phyloP scores from a whole-genome alignment of 2,888 invertebrate genomes.

The Dysmachus trigonus region DNA sequence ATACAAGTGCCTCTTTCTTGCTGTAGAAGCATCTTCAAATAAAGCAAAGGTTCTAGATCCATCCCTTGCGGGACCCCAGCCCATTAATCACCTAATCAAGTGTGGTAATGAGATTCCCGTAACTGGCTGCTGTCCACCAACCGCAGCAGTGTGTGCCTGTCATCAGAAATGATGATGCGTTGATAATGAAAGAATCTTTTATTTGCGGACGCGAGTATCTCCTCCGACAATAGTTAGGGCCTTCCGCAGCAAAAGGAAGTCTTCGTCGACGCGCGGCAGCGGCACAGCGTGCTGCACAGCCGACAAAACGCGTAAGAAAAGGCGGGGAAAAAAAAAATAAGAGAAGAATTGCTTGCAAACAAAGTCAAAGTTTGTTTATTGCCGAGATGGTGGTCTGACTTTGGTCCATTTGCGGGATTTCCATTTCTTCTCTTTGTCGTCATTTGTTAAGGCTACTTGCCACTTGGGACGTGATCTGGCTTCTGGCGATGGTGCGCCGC shows the following conservation, averaged over 20 bases:
- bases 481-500: neutral
- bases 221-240: neutral
- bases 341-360: neutral
- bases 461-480: neutral
- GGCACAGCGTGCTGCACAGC: neutral
- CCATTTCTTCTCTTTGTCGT: conserved; percentile 14
- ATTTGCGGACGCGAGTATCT: neutral
- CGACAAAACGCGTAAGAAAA: conserved; percentile 10
- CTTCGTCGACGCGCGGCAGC: neutral
- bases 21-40: neutral
- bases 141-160: neutral
- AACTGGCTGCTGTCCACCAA: neutral
- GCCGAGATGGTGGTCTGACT: neutral
- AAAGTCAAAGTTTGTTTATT: conserved; percentile 18
- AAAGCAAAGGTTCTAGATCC: neutral
- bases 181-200: conserved; percentile 27
- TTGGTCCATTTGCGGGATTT: conserved; percentile 3
- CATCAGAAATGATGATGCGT: neutral
- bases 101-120: neutral
- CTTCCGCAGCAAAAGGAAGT: neutral
- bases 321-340: neutral
- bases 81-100: conserved; percentile 33
- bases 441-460: neutral
- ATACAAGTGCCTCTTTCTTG: neutral
- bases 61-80: neutral